Evolutionary conservation across 2,113 vertebrate species (phyloP), one percentile per base, ranked within the genome.

Genomic region (Murina feae): DNA sequence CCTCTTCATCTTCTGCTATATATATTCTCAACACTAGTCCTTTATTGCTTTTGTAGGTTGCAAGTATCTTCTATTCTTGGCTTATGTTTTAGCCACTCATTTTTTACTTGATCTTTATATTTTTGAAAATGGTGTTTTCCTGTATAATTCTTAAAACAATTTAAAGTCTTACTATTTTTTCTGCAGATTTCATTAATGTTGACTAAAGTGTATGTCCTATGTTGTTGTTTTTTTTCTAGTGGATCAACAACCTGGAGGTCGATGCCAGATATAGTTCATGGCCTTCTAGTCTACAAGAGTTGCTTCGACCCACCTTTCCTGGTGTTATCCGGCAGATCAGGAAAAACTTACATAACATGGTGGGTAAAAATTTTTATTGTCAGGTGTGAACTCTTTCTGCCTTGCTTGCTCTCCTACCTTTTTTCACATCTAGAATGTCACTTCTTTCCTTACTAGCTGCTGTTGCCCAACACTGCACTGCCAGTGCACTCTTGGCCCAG

Each of bases 281-380:
- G 99, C 99, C 99, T 79, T 99, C 99, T 86, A 99, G 97, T 2
- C 98, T 99, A 35, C 99, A 99, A 69, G 99, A 99, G 78, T 98
- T 99, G 79, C 98, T 99, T 92, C 98, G 99, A 25, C 99, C 99
- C 17, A 99, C 99, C 0, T 99, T 99, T 97, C 99, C 99, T 2
- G 99, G 99, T 3, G 99, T 99, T 93, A 99, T 99, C 96, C 98
- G 99, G 86, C 99, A 99, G 97, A 99, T 99, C 69, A 98, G 99
- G 78, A 99, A 99, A 96, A 99, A 99, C 97, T 99, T 99, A 95
- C 99, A 99, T 98, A 99, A 99, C 95, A 98, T 99, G 98, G 99
- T 99, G 96, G 98, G 98, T 98, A 92, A 69, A 35, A 20, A 30
- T 47, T 21, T 14, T 91, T 21, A 39, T 51, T 39, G 9, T 44